phyloP scores from a whole-genome alignment of 2,888 invertebrate species.

The Chalcis sispes region DNA sequence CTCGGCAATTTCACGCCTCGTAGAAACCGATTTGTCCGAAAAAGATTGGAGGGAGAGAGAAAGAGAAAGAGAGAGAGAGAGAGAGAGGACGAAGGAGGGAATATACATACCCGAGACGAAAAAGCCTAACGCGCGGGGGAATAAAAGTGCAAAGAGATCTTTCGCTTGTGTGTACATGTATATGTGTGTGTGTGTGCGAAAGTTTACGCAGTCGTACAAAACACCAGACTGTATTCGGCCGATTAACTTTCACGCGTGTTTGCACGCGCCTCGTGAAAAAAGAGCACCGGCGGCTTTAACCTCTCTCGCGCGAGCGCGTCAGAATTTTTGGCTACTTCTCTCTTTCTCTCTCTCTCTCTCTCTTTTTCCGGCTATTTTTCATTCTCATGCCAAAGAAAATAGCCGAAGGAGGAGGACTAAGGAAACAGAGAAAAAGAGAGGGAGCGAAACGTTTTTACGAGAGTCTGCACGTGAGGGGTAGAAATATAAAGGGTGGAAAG shows the following conservation, averaged over 20 bases:
- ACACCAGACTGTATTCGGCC: conserved; percentile 39
- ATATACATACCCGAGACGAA: conserved; percentile 24
- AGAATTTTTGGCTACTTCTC: conserved; percentile 35
- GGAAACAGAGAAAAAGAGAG: conserved; percentile 2
- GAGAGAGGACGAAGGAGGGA: not conserved
- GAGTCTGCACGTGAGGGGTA: conserved; percentile 37
- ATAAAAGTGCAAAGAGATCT: conserved; percentile 43
- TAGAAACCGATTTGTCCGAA: conserved; percentile 24
- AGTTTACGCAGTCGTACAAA: conserved; percentile 3
- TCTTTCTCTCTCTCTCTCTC: too few relatives aligned
- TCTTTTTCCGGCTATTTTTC: conserved; percentile 41
- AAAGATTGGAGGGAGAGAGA: not conserved
- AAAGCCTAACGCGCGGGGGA: conserved; percentile 21
- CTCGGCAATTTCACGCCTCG: conserved; percentile 51
- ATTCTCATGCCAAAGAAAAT: conserved; percentile 50
- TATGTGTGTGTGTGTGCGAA: not conserved
- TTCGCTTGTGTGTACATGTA: not conserved
- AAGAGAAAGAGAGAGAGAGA: not conserved
- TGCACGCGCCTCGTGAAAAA: not conserved
- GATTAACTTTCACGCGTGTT: conserved; percentile 51
- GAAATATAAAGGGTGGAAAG: conserved; percentile 33
- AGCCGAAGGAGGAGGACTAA: not conserved
- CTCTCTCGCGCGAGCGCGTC: conserved; percentile 20
- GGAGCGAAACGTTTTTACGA: conserved; percentile 35
- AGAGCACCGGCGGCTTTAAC: conserved; percentile 10